Base-by-base conservation (phyloP, 2,113 vertebrate species). In the Pithys albifrons region DNA sequence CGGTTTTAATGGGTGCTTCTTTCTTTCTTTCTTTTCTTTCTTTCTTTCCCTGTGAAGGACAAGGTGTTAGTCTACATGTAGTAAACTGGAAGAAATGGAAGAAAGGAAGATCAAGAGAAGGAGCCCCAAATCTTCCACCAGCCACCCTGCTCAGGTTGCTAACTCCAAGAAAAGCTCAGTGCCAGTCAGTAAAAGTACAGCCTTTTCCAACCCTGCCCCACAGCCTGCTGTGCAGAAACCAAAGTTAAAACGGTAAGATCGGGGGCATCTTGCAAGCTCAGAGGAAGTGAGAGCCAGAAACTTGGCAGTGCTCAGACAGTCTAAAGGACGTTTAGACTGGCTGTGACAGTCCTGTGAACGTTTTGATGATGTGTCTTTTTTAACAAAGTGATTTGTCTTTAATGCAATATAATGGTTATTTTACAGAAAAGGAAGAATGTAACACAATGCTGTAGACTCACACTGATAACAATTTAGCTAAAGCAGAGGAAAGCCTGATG, bases 81-180 rank as follows among this genome's bases (percentile, higher is more conserved):
- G 12, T 78, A 85, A 94, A 90, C 20, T 73, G 62, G 78, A 88
- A 78, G 90, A 95, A 85, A 99, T 99, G 99, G 99, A 99, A 95
- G 99, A 99, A 88, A 98, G 98, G 70, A 99, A 98, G 92, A 97
- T 98, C 77, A 99, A 99, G 96, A 98, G 99, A 95, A 99, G 98
- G 95, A 99, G 98, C 91, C 98, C 99, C 78, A 99, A 98, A 91
- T 98, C 98, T 20, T 98, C 99, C 52, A 98, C 97, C 37, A 98
- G 93, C 87, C 97, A 99, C 16, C 97, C 98, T 65, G 92, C 96
- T 95, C 98, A 98, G 88, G 96, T 97, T 51, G 82, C 91, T 27
- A 98, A 96, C 88, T 94, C 98, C 93, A 98, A 98, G 95, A 99
- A 98, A 81, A 98, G 82, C 82, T 92, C 98, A 6, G 96, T 98